Conservation (phyloP, 2,888 invertebrate species). For the Eueremaeus valkanovi region DNA sequence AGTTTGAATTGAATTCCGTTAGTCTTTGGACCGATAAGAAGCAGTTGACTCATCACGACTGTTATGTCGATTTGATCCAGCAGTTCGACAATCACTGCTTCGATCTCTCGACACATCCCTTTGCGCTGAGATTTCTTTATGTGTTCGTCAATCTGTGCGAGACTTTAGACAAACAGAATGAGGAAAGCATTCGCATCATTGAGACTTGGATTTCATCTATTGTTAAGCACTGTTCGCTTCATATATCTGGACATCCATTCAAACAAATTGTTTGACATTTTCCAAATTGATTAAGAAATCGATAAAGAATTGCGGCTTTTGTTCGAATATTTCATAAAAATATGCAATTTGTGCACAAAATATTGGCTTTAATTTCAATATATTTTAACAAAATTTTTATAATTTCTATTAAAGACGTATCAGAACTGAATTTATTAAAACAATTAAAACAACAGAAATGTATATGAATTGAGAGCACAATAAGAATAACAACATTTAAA, state of each 20-base stretch:
- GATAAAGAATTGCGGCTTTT: not conserved
- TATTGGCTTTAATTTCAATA: too few species aligned
- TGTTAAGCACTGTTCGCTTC: conserved; percentile 22
- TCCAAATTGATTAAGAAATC: not conserved
- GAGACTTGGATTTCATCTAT: conserved; percentile 32
- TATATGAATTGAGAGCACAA: too few species aligned
- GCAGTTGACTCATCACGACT: conserved; percentile 42
- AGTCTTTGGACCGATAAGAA: conserved; percentile 50
- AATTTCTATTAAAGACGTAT: too few species aligned
- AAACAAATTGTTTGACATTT: conserved; percentile 20
- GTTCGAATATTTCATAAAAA: not conserved
- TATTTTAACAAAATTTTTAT: too few species aligned
- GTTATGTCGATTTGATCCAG: conserved; percentile 26
- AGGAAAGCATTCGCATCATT: conserved; percentile 8
- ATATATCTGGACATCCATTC: conserved; percentile 15
- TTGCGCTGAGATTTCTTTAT: conserved; percentile 54
- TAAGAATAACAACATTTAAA: too few species aligned
- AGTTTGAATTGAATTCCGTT: conserved; percentile 39
- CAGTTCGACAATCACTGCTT: conserved; percentile 41
- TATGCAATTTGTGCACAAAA: not conserved
- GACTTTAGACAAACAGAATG: conserved; percentile 37
- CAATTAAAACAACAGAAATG: too few species aligned
- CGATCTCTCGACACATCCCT: conserved; percentile 51
- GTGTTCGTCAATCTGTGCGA: conserved; percentile 56
- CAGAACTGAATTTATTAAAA: too few species aligned